Percentiles rank a stretch among this genome's conserved stretches.
Evolutionary conservation across 1,140 invertebrate species (phyloP).

Genomic region (Drosophila pseudoananassae): DNA sequence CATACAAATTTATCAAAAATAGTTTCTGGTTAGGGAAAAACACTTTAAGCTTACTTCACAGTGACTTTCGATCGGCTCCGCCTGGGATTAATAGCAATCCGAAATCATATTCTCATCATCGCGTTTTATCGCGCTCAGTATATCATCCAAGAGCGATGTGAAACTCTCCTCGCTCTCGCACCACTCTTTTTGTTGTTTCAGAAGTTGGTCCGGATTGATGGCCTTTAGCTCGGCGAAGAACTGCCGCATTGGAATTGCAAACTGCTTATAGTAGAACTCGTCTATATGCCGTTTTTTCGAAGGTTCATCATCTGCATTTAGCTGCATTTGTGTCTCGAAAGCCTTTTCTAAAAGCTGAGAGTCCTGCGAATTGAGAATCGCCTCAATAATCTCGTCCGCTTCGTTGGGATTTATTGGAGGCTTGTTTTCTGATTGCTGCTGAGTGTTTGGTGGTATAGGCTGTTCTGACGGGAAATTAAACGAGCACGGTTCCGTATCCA

Average conservation of each 20-base stretch:
- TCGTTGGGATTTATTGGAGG: conserved; percentile 35
- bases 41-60: conserved; percentile 35
- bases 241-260: conserved; percentile 84
- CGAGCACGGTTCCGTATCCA: conserved; percentile 1
- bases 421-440: neutral
- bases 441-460: neutral
- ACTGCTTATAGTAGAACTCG: conserved; percentile 82
- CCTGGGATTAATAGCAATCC: conserved; percentile 87
- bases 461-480: conserved; percentile 7
- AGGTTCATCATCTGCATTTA: conserved; percentile 37
- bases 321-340: conserved; percentile 84
- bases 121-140: conserved; percentile 86
- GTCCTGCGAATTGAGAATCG: conserved; percentile 86
- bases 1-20: conserved; percentile 45
- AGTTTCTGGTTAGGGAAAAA: conserved; percentile 31
- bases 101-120: conserved; percentile 85
- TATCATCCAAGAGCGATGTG: conserved; percentile 88
- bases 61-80: conserved; percentile 8
- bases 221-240: conserved; percentile 86
- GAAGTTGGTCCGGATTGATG: conserved; percentile 85
- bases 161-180: conserved; percentile 86
- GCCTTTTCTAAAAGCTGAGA: conserved; percentile 86
- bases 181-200: conserved; percentile 86
- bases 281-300: conserved; percentile 64
- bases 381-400: conserved; percentile 84